Evolutionary conservation across 2,113 vertebrate genomes (phyloP), one percentile per base, ranked within the genome.

Genomic region (Neodontobutis hainanensis): DNA sequence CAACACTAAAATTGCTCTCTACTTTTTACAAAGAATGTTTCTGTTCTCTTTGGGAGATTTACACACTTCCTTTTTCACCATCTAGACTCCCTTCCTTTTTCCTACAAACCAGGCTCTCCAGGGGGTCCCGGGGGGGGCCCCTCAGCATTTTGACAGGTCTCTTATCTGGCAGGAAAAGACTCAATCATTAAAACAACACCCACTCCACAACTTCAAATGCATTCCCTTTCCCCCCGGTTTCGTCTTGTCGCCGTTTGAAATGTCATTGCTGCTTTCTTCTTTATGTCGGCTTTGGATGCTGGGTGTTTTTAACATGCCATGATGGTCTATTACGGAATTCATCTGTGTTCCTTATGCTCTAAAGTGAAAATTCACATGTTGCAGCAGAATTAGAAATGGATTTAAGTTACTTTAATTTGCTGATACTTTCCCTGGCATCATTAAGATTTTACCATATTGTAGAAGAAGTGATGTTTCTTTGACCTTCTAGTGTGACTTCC

Each of bases 131-230:
- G 66, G 70, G 81, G 81, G 79, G 80, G 43, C 78, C 78, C 60
- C 72, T 75, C 55, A 49, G 51, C 58, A 64, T 76, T 86, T 80
- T 86, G 86, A 89, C 85, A 88, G 72, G 36, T 82, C 85, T 86
- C 81, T 90, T 78, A 82, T 88, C 79, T 82, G 84, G 71, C 84
- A 88, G 84, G 71, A 83, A 83, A 89, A 85, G 84, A 87, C 84
- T 88, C 80, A 87, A 83, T 88, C 83, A 87, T 65, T 87, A 75
- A 73, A 84, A 84, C 76, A 84, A 75, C 89, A 82, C 79, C 79
- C 84, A 85, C 83, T 78, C 74, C 70, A 77, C 77, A 43, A 43
- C 69, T 61, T 78, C 77, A 77, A 77, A 82, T 68, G 48, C 68
- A 70, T 57, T 59, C 50, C 72, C 72, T 75, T 69, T 63, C 16